A percentile compares a stretch with the other conserved stretches of the same genome.
Evolutionary conservation across 2,113 vertebrate genomes (phyloP).

Genomic region (Phylloscopus whistleri): DNA sequence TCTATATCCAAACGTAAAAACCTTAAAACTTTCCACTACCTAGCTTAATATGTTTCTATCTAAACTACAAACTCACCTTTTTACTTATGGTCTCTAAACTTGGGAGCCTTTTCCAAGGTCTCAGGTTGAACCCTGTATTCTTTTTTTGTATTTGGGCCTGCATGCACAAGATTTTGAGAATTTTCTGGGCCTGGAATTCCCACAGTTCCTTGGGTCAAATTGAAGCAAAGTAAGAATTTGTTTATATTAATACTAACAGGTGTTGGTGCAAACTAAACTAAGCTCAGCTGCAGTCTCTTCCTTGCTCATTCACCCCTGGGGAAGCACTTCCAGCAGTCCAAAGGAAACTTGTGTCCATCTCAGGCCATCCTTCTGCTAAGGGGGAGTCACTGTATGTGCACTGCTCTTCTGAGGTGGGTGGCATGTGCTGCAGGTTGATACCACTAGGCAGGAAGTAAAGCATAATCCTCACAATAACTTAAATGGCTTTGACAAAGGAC

Average conservation of each 20-base stretch:
- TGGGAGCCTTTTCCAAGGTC: neutral
- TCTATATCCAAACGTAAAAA: neutral
- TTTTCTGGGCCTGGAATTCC: neutral
- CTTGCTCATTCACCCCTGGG: neutral
- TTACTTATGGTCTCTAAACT: neutral
- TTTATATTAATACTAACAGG: neutral
- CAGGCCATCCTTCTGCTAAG: neutral
- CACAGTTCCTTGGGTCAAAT: neutral
- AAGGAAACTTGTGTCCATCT: neutral
- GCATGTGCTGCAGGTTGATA: neutral
- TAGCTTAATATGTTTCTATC: neutral
- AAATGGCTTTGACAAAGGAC: neutral
- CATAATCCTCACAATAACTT: neutral
- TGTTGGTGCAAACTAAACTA: neutral
- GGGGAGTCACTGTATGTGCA: rapidly evolving
- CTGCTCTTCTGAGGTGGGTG: neutral
- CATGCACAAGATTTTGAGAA: neutral
- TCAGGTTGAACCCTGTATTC: neutral
- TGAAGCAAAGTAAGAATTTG: neutral
- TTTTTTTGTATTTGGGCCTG: neutral
- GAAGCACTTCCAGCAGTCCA: neutral
- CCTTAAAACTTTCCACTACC: neutral
- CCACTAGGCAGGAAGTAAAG: neutral
- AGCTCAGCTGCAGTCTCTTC: neutral
- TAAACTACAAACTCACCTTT: neutral